Evolutionary conservation across 2,113 vertebrate species (phyloP).

Genomic region (Thalassoma bifasciatum): DNA sequence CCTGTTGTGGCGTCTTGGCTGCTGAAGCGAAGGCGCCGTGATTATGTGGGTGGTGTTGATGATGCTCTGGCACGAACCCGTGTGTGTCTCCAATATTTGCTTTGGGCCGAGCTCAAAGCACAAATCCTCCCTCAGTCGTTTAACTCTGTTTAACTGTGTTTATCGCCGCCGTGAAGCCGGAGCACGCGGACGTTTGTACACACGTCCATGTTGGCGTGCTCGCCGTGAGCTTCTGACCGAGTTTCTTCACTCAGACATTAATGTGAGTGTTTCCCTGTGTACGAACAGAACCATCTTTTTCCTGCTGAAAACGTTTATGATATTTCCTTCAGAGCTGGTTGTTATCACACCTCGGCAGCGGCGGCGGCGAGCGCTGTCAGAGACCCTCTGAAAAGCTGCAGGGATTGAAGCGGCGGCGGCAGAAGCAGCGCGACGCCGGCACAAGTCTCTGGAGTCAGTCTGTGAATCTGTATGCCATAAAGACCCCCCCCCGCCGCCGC

Average conservation of each 20-base stretch:
- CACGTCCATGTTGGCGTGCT: too few species aligned
- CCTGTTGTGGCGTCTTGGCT: slow-evolving; percentile 47
- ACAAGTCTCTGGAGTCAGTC: slow-evolving; percentile 44
- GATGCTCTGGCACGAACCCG: slow-evolving; percentile 59
- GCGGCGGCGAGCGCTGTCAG: slow-evolving; percentile 48
- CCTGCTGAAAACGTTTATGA: slow-evolving; percentile 37
- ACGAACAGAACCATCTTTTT: slow-evolving; percentile 23
- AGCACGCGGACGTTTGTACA: too few species aligned
- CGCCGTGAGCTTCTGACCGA: too few species aligned
- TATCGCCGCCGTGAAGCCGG: slow-evolving; percentile 5
- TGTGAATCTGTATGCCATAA: slow-evolving; percentile 61
- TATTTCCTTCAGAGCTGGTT: slow-evolving; percentile 12
- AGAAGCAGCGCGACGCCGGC: slow-evolving; percentile 28
- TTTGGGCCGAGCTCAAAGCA: slow-evolving; percentile 40
- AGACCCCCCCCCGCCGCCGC: slow-evolving; percentile 39
- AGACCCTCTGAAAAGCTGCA: slow-evolving; percentile 42
- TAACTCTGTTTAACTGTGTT: too few species aligned
- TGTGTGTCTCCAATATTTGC: slow-evolving; percentile 59
- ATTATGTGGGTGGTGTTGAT: slow-evolving; percentile 65
- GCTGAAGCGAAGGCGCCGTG: slow-evolving; percentile 34
- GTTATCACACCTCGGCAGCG: slow-evolving; percentile 61
- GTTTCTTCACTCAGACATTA: neutral
- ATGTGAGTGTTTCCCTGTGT: slow-evolving; percentile 8
- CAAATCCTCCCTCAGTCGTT: slow-evolving; percentile 50
- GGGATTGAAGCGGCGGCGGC: slow-evolving; percentile 44